Base-by-base conservation (phyloP, 1,140 invertebrate species). In the Leptinotarsa lineolata region DNA sequence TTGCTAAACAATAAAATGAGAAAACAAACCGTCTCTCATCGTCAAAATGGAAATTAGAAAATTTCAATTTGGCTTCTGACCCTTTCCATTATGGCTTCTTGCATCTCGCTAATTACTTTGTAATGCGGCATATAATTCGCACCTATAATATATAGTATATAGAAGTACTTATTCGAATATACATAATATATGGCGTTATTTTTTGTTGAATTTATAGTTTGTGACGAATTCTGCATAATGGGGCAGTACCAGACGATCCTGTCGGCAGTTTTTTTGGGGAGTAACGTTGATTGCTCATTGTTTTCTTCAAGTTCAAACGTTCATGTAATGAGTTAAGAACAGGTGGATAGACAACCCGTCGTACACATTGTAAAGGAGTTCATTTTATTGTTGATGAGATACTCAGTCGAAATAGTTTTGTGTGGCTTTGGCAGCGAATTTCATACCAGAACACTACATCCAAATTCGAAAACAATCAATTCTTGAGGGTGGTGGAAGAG, bases 61-160 rank as follows among this genome's bases (percentile, higher is more conserved):
- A 13, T 54, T 54, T 54, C 48, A 54, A 54, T 54, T 54, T 54
- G 48, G 48, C 48, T 54, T 54, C 48, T 54, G 48, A 54, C 16
- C 30, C 48, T 54, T 54, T 54, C 48, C 12, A 54, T n/a, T 54
- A 54, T 54, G 48, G 16, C n/a, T 54, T 54, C 48, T 54, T 18
- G n/a, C 48, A 54, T 54, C 6, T 18, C 48, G 48, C n/a, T 54
- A 54, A 54, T 54, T 54, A 54, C 15, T 54, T 54, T 54, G 15
- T 18, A 54, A 54, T 54, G 48, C 48, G 48, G 15, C 48, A 54
- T 54, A 54, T 54, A 54, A 54, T 54, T 54, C 48, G 48, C n/a
- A n/a, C 48, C 48, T 54, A 54, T 54, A 54, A 54, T 54, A 54
- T 18, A 54, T n/a, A 54, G 48, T 54, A 54, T 18, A 54, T 15